These are phyloP conservation scores for Synanceia verrucosa DNA, from an alignment of 2,797 vertebrate genomes.

Conservation along the genomic window DNA sequence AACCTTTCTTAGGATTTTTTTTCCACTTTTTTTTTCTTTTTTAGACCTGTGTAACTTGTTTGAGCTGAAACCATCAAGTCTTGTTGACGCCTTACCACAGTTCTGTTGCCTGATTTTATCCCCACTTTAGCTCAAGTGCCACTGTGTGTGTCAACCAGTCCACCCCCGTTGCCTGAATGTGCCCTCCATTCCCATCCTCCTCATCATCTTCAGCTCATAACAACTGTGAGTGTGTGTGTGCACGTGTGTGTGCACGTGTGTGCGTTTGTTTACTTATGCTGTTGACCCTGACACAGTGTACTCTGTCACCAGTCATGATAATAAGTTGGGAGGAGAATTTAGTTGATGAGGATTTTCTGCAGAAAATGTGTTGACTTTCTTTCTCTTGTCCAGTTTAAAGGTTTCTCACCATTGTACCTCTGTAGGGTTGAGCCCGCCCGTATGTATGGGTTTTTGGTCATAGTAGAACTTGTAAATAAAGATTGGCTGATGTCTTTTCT, in stretches of 20 bases:
- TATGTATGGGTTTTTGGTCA: conserved; percentile 48
- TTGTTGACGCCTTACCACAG: conserved; percentile 53
- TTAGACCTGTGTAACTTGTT: background rate
- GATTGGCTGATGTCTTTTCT: conserved; percentile 73
- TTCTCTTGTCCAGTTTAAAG: conserved; percentile 21
- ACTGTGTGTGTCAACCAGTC: conserved; percentile 28
- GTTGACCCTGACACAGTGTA: conserved; percentile 2
- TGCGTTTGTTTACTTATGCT: conserved; percentile 22
- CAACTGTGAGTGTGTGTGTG: conserved; percentile 3
- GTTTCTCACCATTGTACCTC: conserved; percentile 4
- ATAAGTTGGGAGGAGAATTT: background rate
- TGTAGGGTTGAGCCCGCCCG: conserved; percentile 10
- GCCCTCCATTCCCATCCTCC: conserved; percentile 3
- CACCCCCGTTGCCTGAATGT: background rate
- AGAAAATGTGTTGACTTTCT: conserved; percentile 1
- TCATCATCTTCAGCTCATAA: background rate
- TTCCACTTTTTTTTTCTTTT: too few species aligned
- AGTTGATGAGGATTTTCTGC: background rate
- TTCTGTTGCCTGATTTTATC: conserved; percentile 36
- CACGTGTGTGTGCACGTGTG: conserved; percentile 19
- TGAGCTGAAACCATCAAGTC: conserved; percentile 7
- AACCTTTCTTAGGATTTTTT: too few species aligned
- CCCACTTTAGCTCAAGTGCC: conserved; percentile 48
- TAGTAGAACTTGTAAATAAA: conserved; percentile 78
- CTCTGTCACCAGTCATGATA: background rate